phyloP scores from a whole-genome alignment of 2,888 invertebrate species.

The Ennomos quercinarius region DNA sequence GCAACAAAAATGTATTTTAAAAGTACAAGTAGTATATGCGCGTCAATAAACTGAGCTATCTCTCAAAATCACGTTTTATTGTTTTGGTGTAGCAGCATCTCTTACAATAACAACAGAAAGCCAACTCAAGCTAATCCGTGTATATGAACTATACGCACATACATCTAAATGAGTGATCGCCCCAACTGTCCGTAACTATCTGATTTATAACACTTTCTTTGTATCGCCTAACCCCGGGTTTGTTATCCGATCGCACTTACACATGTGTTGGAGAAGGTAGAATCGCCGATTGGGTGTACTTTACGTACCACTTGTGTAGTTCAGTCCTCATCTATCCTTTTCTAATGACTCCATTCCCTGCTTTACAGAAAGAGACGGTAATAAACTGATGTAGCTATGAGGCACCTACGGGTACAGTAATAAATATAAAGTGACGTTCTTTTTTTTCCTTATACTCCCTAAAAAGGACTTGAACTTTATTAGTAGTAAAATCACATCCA shows the following conservation, averaged over 20 bases:
- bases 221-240: constrained; percentile 37
- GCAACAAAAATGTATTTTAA: too few relatives aligned
- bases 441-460: too few relatives aligned
- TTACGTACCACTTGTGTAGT: neutral
- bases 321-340: too few relatives aligned
- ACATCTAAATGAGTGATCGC: constrained; percentile 41
- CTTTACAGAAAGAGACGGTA: neutral
- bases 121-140: constrained; percentile 10
- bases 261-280: constrained; percentile 2
- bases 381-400: too few relatives aligned
- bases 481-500: too few relatives aligned
- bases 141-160: constrained; percentile 24
- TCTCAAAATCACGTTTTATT: neutral
- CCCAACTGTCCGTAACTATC: constrained; percentile 35
- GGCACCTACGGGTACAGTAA: too few relatives aligned
- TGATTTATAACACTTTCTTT: constrained; percentile 42
- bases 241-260: constrained; percentile 35
- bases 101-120: neutral
- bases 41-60: too few relatives aligned
- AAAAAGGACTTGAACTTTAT: too few relatives aligned
- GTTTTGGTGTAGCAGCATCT: too few relatives aligned
- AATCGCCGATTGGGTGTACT: constrained; percentile 4
- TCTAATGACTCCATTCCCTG: too few relatives aligned
- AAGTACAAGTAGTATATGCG: too few relatives aligned
- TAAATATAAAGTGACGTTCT: too few relatives aligned